Evolutionary conservation across 1,140 invertebrate species (phyloP), one percentile per base, ranked within the genome.

Genomic region (Drosophila chauvacae): DNA sequence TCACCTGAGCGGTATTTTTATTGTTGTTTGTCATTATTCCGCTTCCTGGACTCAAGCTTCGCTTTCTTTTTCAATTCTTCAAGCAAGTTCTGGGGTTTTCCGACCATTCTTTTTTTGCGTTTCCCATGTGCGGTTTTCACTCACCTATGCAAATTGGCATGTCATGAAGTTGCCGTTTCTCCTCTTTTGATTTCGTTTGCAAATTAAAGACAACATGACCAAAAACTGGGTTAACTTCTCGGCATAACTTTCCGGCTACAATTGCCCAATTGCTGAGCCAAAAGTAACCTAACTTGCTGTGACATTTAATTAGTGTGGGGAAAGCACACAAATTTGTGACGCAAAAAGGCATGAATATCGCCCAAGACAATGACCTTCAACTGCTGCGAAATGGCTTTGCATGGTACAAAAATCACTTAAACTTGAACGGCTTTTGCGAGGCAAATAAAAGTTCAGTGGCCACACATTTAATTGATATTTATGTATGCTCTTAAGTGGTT

Each of bases 141-240:
- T 78, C 51, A 69, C 66, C 66, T 78, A 82, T 87, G 80, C 83
- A 82, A 87, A 87, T 87, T 87, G 65, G 81, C 71, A 73, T 82
- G 64, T 63, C 83, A 78, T 77, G 80, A 70, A 56, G 66, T 69
- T 51, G 30, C 47, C 61, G 48, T 66, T 55, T 66, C 48, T 30
- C 14, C 45, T 2, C 13, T 33, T 41, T 72, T 42, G 30, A 33
- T 72, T 60, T 71, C 37, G 37, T 37, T 72, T 71, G 66, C 66
- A 71, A 72, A 72, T 71, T 48, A 72, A 71, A 72, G 28, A 23
- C 23, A 70, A 44, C 53, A 71, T 30, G 44, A 20, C 53, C 45
- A 44, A 72, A 44, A 72, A 72, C n/a, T 72, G 39, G 69, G 66
- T 72, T 60, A 72, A 60, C 53, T 71, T 51, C 9, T 16, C 11